phyloP scores from a whole-genome alignment of 2,797 vertebrate species.

The Xenentodon cancila region DNA sequence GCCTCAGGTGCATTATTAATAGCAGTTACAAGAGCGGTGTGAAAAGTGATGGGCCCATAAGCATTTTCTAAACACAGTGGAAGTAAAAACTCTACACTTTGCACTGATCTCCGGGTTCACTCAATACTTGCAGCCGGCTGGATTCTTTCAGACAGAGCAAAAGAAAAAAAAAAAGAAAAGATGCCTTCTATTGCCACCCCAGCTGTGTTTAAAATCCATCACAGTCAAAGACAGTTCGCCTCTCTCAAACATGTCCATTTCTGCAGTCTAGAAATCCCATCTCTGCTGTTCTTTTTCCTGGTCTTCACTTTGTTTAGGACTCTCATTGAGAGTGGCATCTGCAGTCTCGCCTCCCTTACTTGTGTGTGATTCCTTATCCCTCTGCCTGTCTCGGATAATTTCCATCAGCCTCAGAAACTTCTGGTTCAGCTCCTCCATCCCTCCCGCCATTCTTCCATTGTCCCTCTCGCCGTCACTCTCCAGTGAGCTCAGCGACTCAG shows the following conservation, averaged over 20 bases:
- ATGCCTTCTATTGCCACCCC: conserved; percentile 38
- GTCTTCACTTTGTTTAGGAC: conserved; percentile 50
- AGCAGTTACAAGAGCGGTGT: conserved; percentile 60
- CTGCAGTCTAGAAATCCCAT: conserved; percentile 71
- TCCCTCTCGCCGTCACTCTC: conserved; percentile 83
- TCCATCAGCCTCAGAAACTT: conserved; percentile 89
- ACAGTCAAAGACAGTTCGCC: conserved; percentile 25
- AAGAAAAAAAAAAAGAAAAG: conserved; percentile 10
- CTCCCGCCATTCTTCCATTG: conserved; percentile 52
- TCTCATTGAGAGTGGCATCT: conserved; percentile 18
- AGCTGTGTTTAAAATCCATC: conserved; percentile 63
- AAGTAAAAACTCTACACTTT: conserved; percentile 59
- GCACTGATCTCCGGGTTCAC: conserved; percentile 31
- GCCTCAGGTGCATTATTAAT: conserved; percentile 79
- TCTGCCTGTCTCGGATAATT: conserved; percentile 81
- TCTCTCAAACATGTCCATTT: conserved; percentile 15
- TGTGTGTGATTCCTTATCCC: not conserved
- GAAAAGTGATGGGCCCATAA: conserved; percentile 70
- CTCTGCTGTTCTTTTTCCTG: conserved; percentile 52
- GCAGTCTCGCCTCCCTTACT: conserved; percentile 14
- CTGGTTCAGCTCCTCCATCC: conserved; percentile 85
- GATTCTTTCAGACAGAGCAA: conserved; percentile 19
- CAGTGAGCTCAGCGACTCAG: conserved; percentile 87
- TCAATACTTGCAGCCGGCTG: conserved; percentile 29
- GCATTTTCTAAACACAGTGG: conserved; percentile 59